These are phyloP conservation scores for Halcyon malimbica DNA, from an alignment of 2,113 vertebrate genomes.

Conservation along the genomic window DNA sequence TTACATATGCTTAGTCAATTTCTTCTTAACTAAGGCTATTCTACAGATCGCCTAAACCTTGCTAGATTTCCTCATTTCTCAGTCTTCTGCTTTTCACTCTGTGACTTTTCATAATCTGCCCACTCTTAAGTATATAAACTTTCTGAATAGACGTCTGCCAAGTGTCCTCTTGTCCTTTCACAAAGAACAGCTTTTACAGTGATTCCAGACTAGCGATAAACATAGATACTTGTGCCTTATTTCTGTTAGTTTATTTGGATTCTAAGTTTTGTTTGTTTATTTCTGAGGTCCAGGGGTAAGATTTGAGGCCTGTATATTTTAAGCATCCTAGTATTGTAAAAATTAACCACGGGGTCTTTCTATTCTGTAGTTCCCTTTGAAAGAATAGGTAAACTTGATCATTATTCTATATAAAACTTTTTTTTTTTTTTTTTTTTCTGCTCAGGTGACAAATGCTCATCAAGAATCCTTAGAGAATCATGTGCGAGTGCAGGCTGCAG, in stretches of 20 bases:
- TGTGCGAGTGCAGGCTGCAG: constrained; percentile 83
- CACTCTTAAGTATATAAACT: neutral
- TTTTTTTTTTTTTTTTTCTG: neutral
- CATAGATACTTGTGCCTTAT: neutral
- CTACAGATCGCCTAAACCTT: neutral
- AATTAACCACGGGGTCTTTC: neutral
- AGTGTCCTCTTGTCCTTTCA: neutral
- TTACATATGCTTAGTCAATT: neutral
- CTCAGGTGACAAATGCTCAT: constrained; percentile 84
- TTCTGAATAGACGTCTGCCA: neutral
- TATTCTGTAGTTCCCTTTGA: neutral
- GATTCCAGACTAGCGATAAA: neutral
- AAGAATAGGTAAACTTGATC: constrained; percentile 30
- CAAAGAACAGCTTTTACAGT: neutral
- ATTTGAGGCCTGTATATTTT: neutral
- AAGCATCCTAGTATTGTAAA: constrained; percentile 9
- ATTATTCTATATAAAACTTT: constrained; percentile 23
- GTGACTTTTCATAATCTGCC: neutral
- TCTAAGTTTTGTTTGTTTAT: neutral
- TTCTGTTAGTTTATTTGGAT: neutral
- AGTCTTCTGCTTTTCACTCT: neutral
- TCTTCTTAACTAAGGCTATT: neutral
- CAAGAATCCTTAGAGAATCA: constrained; percentile 86
- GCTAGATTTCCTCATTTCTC: neutral
- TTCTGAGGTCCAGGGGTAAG: neutral